phyloP scores from a whole-genome alignment of 1,140 invertebrate genomes.

The Tribolium madens region DNA sequence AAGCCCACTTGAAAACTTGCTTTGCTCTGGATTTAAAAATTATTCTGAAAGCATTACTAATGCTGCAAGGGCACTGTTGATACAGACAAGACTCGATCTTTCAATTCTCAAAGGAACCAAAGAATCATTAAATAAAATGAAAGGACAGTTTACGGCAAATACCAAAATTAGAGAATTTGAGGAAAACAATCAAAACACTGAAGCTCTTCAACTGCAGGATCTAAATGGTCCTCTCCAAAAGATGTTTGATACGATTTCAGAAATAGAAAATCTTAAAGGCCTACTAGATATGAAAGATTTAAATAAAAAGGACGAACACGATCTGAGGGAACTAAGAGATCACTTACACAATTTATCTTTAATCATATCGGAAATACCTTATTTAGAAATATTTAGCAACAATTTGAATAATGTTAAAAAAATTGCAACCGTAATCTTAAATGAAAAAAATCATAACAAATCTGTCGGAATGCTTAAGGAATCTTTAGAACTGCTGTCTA shows the following conservation, averaged over 20 bases:
- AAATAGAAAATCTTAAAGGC: neutral
- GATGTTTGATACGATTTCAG: neutral
- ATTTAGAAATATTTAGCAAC: constrained; percentile 4
- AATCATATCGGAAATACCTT: constrained; percentile 6
- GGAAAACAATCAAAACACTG: constrained; percentile 2
- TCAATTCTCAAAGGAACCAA: neutral
- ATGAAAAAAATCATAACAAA: constrained; percentile 37
- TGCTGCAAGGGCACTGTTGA: neutral
- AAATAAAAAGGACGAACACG: constrained; percentile 8
- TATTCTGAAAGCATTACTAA: neutral
- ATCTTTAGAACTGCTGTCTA: neutral
- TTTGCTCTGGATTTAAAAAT: neutral
- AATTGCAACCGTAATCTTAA: constrained; percentile 10
- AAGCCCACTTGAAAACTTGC: neutral
- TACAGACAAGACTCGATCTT: neutral
- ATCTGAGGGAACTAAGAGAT: constrained; percentile 9
- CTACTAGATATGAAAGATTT: neutral
- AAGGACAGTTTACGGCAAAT: neutral
- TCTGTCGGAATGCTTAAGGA: neutral
- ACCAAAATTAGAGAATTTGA: constrained; percentile 20
- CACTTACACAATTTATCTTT: constrained; percentile 19
- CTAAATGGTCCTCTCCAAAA: constrained; percentile 8
- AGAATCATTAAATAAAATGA: neutral
- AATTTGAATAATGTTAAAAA: neutral
- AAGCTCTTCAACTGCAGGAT: constrained; percentile 2